These are phyloP conservation scores for Luffia ferchaultella DNA, from an alignment of 2,888 invertebrate genomes.

Conservation along the genomic window DNA sequence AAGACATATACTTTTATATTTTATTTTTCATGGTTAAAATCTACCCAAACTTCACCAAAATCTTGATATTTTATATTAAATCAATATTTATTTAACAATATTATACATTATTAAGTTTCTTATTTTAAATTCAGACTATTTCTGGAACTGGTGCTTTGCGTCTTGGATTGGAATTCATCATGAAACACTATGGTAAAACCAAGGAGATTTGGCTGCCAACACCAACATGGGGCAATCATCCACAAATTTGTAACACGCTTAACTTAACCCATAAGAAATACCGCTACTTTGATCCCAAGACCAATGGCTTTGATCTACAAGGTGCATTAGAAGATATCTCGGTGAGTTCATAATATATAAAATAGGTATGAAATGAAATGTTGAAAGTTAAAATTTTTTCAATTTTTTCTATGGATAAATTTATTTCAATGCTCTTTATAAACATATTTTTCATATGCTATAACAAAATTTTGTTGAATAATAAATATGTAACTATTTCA, in stretches of 20 bases:
- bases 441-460: no score
- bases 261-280: conserved; percentile 88
- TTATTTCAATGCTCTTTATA: no score
- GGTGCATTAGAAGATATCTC: conserved; percentile 89
- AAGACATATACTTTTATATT: no score
- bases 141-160: conserved; percentile 98
- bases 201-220: conserved; percentile 89
- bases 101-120: conserved; percentile 10
- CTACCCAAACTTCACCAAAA: background rate
- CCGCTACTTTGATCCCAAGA: conserved; percentile 92
- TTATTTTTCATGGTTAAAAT: no score
- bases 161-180: conserved; percentile 89
- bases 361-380: no score
- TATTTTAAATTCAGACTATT: conserved; percentile 76
- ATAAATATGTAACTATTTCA: no score
- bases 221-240: conserved; percentile 99
- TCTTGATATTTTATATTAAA: background rate
- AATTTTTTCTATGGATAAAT: no score
- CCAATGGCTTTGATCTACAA: conserved; percentile 91
- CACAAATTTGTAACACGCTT: conserved; percentile 90
- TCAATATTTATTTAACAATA: background rate
- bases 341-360: no score
- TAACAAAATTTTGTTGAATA: no score
- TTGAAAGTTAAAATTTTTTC: no score
- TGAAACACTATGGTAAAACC: conserved; percentile 78